Percentiles rank a stretch among this genome's conserved stretches.
Conservation (phyloP, 35 echinoderm and acorn worm genomes). For the Heliocidaris tuberculata region DNA sequence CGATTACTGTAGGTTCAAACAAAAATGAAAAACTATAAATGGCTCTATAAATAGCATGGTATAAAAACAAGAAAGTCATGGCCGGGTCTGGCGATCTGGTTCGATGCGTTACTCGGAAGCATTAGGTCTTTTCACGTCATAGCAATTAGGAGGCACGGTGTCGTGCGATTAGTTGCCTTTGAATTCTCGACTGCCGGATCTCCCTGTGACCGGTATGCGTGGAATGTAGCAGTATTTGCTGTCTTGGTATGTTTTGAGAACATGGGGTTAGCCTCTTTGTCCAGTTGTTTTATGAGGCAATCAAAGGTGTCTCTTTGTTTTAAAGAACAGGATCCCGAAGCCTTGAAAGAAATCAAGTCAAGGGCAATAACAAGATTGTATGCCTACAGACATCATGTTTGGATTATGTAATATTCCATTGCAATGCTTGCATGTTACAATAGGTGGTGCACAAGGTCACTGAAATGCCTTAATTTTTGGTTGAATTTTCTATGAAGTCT, state of each 20-base stretch:
- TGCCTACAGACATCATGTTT: too few relatives aligned
- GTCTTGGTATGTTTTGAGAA: conserved; percentile 3
- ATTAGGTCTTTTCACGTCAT: conserved; percentile 17
- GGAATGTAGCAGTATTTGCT: neutral
- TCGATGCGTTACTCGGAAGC: neutral
- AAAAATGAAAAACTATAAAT: neutral
- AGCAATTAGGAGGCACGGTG: neutral
- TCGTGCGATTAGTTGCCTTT: neutral
- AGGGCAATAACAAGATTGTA: too few relatives aligned
- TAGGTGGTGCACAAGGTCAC: too few relatives aligned
- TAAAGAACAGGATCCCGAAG: too few relatives aligned
- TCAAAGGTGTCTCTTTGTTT: too few relatives aligned
- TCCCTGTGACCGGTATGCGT: neutral
- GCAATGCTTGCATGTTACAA: too few relatives aligned
- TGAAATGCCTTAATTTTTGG: too few relatives aligned
- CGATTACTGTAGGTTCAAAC: neutral
- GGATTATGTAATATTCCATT: too few relatives aligned
- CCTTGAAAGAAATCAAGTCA: too few relatives aligned
- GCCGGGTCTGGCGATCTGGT: neutral
- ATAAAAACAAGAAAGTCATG: neutral
- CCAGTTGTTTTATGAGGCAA: neutral
- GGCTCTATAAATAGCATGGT: neutral
- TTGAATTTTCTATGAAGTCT: too few relatives aligned
- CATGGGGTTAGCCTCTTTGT: neutral
- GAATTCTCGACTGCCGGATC: neutral